phyloP scores from a whole-genome alignment of 1,140 invertebrate species.

The Bombus breviceps region DNA sequence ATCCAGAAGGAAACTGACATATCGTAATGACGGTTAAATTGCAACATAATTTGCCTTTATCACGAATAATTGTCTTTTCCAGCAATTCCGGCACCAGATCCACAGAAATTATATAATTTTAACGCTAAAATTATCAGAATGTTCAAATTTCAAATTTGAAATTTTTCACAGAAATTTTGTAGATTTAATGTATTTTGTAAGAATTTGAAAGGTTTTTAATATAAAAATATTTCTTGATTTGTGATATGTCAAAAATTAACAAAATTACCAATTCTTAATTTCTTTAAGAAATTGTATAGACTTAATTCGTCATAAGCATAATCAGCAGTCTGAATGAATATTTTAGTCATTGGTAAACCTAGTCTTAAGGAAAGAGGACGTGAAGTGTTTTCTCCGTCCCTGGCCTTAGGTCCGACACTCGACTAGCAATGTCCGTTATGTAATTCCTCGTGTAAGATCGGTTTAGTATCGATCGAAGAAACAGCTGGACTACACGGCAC shows the following conservation, averaged over 20 bases:
- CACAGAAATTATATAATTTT: no score
- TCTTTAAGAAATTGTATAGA: no score
- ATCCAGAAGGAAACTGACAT: not conserved
- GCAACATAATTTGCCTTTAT: not conserved
- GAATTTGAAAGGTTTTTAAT: no score
- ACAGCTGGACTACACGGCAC: not conserved
- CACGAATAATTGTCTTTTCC: not conserved
- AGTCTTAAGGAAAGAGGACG: not conserved
- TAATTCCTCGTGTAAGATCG: not conserved
- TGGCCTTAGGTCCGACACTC: conserved; percentile 18
- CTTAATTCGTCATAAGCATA: no score
- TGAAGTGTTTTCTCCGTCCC: not conserved
- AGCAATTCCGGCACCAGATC: not conserved
- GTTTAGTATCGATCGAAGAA: conserved; percentile 6
- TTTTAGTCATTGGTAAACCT: not conserved
- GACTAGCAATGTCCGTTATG: conserved; percentile 1
- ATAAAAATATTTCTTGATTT: no score
- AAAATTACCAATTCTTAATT: no score
- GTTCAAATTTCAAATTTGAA: no score
- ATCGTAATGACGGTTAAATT: not conserved
- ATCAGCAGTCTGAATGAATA: not conserved
- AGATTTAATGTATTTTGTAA: no score
- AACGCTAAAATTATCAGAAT: no score
- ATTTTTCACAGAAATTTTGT: no score
- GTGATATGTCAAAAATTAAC: no score